These are phyloP conservation scores for Pelvicachromis taeniatus DNA, from an alignment of 2,113 vertebrate species.

Conservation along the genomic window DNA sequence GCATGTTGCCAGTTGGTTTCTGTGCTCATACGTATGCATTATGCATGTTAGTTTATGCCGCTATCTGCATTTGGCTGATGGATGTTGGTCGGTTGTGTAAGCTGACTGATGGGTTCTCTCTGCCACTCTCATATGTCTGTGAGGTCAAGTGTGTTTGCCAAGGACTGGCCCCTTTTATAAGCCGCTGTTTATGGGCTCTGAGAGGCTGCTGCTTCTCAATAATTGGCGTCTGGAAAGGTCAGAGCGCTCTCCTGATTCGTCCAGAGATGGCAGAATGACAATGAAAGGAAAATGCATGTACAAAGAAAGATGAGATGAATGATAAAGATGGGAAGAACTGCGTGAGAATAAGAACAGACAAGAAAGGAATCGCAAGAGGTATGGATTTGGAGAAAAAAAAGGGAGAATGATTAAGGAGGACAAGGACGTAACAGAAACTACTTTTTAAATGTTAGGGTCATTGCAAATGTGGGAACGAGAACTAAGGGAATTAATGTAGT, in stretches of 20 bases:
- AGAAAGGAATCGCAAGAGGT: neutral
- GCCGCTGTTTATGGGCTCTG: slow-evolving; percentile 61
- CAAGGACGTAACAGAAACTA: too few species aligned
- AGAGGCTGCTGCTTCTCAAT: slow-evolving; percentile 52
- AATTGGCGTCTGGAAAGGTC: slow-evolving; percentile 61
- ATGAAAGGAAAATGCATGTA: neutral
- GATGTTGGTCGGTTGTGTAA: slow-evolving; percentile 25
- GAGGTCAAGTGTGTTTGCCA: slow-evolving; percentile 44
- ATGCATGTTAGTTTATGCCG: slow-evolving; percentile 43
- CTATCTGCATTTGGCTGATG: slow-evolving; percentile 40
- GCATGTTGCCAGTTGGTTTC: neutral
- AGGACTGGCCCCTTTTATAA: slow-evolving; percentile 49
- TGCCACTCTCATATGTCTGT: slow-evolving; percentile 27
- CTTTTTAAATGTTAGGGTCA: neutral
- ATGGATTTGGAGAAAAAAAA: neutral
- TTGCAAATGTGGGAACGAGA: neutral
- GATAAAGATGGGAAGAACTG: neutral
- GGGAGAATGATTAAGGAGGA: neutral
- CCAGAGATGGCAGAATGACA: neutral
- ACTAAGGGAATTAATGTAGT: neutral
- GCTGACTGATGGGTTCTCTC: slow-evolving; percentile 35
- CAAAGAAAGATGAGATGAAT: neutral
- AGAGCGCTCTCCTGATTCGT: neutral
- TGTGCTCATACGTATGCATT: slow-evolving; percentile 45
- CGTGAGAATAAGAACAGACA: neutral